Conservation (phyloP, 2,797 vertebrate genomes). For the Falco columbarius region DNA sequence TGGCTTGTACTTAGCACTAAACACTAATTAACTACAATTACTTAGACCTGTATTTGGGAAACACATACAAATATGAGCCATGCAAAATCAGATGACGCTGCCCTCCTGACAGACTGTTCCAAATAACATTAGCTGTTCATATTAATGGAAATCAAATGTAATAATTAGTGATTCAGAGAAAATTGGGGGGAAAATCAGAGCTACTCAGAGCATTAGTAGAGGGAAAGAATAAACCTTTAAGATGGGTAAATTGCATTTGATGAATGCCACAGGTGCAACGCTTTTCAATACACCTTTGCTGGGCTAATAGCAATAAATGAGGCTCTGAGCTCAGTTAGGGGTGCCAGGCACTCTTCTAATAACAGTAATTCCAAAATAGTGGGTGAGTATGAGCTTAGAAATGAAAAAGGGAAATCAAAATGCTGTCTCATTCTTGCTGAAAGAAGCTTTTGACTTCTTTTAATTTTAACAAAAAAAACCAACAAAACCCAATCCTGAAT, state of each 20-base stretch:
- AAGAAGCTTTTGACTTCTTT: background rate
- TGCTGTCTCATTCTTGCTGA: background rate
- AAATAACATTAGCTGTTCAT: background rate
- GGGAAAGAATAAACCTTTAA: constrained; percentile 25
- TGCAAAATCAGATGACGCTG: background rate
- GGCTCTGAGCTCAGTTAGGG: background rate
- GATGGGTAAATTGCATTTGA: constrained; percentile 27
- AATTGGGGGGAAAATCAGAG: constrained; percentile 15
- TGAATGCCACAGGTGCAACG: constrained; percentile 34
- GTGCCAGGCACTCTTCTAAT: background rate
- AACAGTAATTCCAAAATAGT: constrained; percentile 27
- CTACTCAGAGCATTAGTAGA: background rate
- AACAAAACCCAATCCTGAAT: background rate
- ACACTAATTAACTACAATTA: background rate
- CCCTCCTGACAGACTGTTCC: background rate
- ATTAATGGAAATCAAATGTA: constrained; percentile 9
- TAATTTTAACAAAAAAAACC: background rate
- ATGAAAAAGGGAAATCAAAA: constrained; percentile 4
- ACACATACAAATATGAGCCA: background rate
- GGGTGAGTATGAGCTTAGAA: background rate
- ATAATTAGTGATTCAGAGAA: constrained; percentile 40
- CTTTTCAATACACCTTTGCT: constrained; percentile 34
- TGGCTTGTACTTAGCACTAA: background rate
- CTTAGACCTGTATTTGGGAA: background rate
- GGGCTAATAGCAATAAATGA: constrained; percentile 34